Conservation (phyloP, 2,113 vertebrate species). For the Ammodytes dubius region DNA sequence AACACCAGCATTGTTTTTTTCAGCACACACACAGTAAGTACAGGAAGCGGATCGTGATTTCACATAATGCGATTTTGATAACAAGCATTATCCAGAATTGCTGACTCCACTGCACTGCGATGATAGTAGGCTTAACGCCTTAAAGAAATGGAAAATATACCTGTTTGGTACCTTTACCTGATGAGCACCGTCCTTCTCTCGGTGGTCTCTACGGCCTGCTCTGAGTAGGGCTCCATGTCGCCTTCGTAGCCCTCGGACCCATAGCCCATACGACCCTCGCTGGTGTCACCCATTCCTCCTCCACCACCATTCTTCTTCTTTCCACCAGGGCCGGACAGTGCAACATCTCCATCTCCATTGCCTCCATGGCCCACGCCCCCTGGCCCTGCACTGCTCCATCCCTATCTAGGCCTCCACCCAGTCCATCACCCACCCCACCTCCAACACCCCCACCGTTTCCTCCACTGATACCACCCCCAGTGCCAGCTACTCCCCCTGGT, state of each 20-base stretch:
- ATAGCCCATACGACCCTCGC: conserved; percentile 32
- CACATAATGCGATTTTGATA: too few relatives aligned
- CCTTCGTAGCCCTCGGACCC: conserved; percentile 52
- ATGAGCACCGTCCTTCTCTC: conserved; percentile 85
- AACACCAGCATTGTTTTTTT: too few relatives aligned
- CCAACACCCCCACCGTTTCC: neutral
- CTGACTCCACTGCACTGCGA: neutral
- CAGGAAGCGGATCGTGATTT: too few relatives aligned
- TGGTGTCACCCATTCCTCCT: conserved; percentile 30
- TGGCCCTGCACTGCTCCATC: conserved; percentile 1
- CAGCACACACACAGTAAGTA: too few relatives aligned
- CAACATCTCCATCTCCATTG: conserved; percentile 21
- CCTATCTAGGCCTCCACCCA: conserved; percentile 2
- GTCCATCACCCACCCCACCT: neutral
- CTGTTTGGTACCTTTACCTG: conserved; percentile 80
- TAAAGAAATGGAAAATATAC: conserved; percentile 33
- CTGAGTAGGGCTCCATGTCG: conserved; percentile 63
- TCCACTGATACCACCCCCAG: neutral
- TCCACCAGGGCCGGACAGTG: conserved; percentile 30
- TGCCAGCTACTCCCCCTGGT: neutral
- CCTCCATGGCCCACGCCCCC: neutral
- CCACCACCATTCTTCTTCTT: conserved; percentile 23
- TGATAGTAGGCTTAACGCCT: neutral
- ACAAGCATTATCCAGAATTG: too few relatives aligned
- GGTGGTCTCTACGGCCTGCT: conserved; percentile 83